These are phyloP conservation scores for Cyanoramphus novaezelandiae DNA, from an alignment of 2,113 vertebrate species.

Conservation along the genomic window DNA sequence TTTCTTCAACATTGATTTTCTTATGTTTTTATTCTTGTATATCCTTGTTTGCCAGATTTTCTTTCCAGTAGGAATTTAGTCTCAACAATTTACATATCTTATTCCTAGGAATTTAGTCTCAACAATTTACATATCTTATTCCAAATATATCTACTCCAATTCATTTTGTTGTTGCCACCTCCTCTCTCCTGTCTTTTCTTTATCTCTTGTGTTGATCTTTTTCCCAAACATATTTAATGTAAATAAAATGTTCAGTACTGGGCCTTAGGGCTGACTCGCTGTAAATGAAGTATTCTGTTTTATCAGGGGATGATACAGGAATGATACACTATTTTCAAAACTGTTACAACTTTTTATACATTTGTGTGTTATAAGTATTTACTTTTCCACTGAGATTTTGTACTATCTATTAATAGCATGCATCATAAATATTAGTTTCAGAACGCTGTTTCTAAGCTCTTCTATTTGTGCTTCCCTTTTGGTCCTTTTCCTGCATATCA, in stretches of 20 bases:
- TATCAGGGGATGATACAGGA: neutral
- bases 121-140: neutral
- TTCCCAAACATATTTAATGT: neutral
- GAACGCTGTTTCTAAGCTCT: neutral
- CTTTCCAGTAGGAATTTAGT: neutral
- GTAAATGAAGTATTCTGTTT: constrained; percentile 20
- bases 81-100: neutral
- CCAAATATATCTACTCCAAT: neutral
- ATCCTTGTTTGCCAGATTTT: neutral
- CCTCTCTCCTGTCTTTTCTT: neutral
- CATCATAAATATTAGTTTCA: neutral
- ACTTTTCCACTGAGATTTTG: neutral
- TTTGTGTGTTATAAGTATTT: neutral
- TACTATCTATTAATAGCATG: neutral
- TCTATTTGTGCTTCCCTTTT: neutral
- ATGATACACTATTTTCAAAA: neutral
- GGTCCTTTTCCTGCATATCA: neutral
- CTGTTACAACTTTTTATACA: neutral
- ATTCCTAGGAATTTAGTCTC: neutral
- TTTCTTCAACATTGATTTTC: neutral
- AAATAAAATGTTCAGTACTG: constrained; percentile 21
- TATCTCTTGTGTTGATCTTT: constrained; percentile 2
- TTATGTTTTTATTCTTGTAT: neutral
- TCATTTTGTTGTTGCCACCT: neutral
- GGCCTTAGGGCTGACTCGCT: neutral